These are phyloP conservation scores for Datnioides undecimradiatus DNA, from an alignment of 2,113 vertebrate genomes.

Conservation along the genomic window DNA sequence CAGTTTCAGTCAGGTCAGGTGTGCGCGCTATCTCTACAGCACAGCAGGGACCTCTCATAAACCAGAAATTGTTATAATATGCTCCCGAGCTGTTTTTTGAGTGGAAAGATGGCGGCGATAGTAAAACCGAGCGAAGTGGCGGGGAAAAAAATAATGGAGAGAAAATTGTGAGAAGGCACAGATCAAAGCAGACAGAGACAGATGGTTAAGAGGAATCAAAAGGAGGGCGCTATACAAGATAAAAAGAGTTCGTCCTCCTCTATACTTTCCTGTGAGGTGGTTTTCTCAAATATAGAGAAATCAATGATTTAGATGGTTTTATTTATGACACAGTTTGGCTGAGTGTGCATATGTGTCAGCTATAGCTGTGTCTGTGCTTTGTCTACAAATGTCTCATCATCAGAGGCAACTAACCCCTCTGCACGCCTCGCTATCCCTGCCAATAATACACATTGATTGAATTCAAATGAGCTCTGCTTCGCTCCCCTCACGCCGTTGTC, in stretches of 20 bases:
- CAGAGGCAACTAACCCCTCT: not conserved
- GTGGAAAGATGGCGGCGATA: conserved; percentile 19
- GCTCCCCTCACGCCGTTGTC: not conserved
- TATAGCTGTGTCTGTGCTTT: conserved; percentile 2
- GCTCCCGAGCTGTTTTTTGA: conserved; percentile 31
- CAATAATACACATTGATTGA: conserved; percentile 36
- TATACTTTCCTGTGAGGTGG: not conserved
- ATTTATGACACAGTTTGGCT: not conserved
- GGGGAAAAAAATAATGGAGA: conserved; percentile 29
- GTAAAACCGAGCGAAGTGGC: conserved; percentile 19
- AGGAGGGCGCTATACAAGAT: conserved; percentile 39
- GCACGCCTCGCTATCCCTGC: not conserved
- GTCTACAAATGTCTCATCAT: conserved; percentile 5
- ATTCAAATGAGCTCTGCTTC: conserved; percentile 35
- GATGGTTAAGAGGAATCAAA: conserved; percentile 38
- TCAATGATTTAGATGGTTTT: not conserved
- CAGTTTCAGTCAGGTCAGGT: not conserved
- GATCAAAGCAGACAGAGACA: conserved; percentile 54
- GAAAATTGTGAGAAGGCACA: conserved; percentile 33
- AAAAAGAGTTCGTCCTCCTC: conserved; percentile 15
- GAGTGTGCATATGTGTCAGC: not conserved
- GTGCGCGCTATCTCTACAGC: not conserved
- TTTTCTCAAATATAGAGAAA: conserved; percentile 22
- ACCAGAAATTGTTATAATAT: conserved; percentile 12
- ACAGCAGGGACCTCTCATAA: not conserved